phyloP scores from a whole-genome alignment of 2,797 vertebrate genomes.

The Pseudomugil tenellus region DNA sequence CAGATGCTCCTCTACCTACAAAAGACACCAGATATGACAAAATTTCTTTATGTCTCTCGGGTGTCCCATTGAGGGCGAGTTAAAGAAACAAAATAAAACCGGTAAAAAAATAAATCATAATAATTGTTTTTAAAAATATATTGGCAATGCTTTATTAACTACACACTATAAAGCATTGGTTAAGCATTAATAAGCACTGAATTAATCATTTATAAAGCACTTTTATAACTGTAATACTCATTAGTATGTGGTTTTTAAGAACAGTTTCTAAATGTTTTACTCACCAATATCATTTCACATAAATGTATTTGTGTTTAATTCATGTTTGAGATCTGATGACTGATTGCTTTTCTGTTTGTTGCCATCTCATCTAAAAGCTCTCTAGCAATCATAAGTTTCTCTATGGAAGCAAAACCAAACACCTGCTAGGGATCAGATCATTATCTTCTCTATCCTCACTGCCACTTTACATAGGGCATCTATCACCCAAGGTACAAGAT shows the following conservation, averaged over 20 bases:
- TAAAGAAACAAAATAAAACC: neutral
- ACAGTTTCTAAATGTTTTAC: too few relatives aligned
- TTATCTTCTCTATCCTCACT: constrained; percentile 27
- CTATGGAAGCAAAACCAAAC: constrained; percentile 12
- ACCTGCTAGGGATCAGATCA: constrained; percentile 26
- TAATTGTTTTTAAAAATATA: too few relatives aligned
- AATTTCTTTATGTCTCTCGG: constrained; percentile 14
- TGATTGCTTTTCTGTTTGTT: constrained; percentile 4
- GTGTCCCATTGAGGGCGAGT: constrained; percentile 19
- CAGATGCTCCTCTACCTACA: constrained; percentile 4
- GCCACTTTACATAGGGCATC: constrained; percentile 33
- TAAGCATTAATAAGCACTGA: too few relatives aligned
- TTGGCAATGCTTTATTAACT: too few relatives aligned
- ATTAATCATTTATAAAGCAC: too few relatives aligned
- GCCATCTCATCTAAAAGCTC: neutral
- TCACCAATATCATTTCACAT: constrained; percentile 4
- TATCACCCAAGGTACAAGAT: constrained; percentile 39
- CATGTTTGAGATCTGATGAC: constrained; percentile 8
- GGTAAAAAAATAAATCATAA: too few relatives aligned
- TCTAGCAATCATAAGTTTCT: constrained; percentile 10
- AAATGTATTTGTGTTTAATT: neutral
- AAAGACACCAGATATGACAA: constrained; percentile 3
- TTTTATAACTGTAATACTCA: too few relatives aligned
- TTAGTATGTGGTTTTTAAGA: too few relatives aligned
- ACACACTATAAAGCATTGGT: too few relatives aligned